Conservation (phyloP, 92 coral and sea anemone species). For the Bergia puertoricense region DNA sequence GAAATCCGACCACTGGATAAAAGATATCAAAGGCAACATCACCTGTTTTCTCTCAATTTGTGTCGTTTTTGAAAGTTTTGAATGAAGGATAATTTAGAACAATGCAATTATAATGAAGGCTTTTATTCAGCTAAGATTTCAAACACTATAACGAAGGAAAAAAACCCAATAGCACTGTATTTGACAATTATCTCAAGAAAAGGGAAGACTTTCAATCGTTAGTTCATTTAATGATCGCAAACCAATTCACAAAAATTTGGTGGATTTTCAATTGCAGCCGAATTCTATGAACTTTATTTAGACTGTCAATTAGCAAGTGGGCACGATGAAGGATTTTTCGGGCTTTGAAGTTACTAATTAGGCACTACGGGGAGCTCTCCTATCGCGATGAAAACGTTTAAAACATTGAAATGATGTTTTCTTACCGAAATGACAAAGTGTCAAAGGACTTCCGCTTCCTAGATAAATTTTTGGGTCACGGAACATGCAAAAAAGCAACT, state of each 20-base stretch:
- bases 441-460: neutral
- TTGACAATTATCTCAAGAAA: slow-evolving; percentile 23
- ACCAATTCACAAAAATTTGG: slow-evolving; percentile 11
- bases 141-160: slow-evolving; percentile 9
- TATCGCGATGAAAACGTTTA: slow-evolving; percentile 32
- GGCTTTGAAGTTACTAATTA: slow-evolving; percentile 29
- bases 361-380: slow-evolving; percentile 35
- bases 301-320: slow-evolving; percentile 37
- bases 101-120: slow-evolving; percentile 37
- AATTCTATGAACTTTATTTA: slow-evolving; percentile 6
- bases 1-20: neutral
- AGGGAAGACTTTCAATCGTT: slow-evolving; percentile 6
- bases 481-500: neutral
- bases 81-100: slow-evolving; percentile 40
- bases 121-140: slow-evolving; percentile 7
- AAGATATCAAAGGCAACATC: neutral
- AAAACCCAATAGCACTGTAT: slow-evolving; percentile 7
- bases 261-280: slow-evolving; percentile 18
- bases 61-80: slow-evolving; percentile 34
- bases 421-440: slow-evolving; percentile 1
- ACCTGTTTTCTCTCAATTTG: slow-evolving; percentile 31
- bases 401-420: slow-evolving; percentile 7
- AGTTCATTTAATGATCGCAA: slow-evolving; percentile 21
- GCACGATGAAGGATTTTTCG: slow-evolving; percentile 8
- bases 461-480: neutral